Evolutionary conservation across 1,140 invertebrate species (phyloP), one percentile per base, ranked within the genome.

Genomic region (Pomacea maculata): DNA sequence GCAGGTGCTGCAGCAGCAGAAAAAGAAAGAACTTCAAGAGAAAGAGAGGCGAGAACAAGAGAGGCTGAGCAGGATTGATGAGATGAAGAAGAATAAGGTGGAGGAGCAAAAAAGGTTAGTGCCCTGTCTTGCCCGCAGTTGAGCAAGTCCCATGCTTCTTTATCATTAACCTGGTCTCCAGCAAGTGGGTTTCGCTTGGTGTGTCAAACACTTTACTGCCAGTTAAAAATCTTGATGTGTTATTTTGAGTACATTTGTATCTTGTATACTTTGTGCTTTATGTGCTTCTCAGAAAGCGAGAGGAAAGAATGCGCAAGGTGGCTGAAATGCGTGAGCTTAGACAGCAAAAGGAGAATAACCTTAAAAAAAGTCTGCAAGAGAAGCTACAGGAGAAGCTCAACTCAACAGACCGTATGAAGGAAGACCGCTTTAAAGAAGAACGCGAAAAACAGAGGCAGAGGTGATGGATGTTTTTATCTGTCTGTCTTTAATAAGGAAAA

Each of bases 281-380:
- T 61, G 15, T 61, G 57, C 4, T 55, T 68, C 61, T 55, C 75
- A 85, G 84, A 72, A 85, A 86, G 73, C 78, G 86, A 65, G 88
- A 88, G 68, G 87, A 89, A 61, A 87, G 86, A 52, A 87, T 87
- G 85, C 84, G 84, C 55, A 88, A 87, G 61, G 87, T 86, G 6
- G 83, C 85, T 5, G 85, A 87, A 45, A 68, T 80, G 61, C 79
- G 85, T 29, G 86, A 88, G 68, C 75, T 81, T 57, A 77, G 82
- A 64, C 74, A 85, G 54, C 83, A 80, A 57, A 54, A 85, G 45
- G 88, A 87, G n/a, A 81, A 79, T 14, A 83, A 86, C 55, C 72
- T 83, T 29, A 87, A 87, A 72, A 73, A 86, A 14, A 82, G 81
- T 72, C 63, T 86, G 9, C 82, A 84, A 34, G 85, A 84, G 76